Evolutionary conservation across 1,140 invertebrate genomes (phyloP), one percentile per base, ranked within the genome.

Genomic region (Neodiprion lecontei): DNA sequence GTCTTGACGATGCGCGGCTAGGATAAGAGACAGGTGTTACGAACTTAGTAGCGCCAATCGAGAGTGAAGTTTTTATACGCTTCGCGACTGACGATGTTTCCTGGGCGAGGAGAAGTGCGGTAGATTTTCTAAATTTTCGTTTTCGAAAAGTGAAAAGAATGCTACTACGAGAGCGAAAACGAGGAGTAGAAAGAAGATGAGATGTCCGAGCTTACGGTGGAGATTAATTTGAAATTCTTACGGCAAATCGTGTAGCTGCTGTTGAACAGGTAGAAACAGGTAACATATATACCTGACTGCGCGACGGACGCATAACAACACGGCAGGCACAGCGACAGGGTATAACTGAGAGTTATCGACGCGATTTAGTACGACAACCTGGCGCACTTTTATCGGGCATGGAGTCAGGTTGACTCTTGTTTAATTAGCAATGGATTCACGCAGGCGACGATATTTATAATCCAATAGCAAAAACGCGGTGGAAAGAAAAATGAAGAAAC

Each of bases 241-340:
- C n/a, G 11, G 53, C 53, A 61, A 14, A 61, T 17, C 4, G 53
- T 17, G 53, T 61, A 12, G 53, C 28, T 40, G 28, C 28, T 40
- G 28, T 40, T 40, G 28, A 40, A 40, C 28, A 40, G 28, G 28
- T 40, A 40, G 28, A 40, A 40, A 1, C 28, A 40, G 28, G 28
- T 40, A 40, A 40, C 28, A 40, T 40, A 40, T 40, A 40, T 40
- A 40, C 28, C 28, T 40, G 28, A 2, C 28, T 40, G 28, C 2
- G 5, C 28, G 28, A 40, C 28, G 28, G 28, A 40, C 28, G 28
- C 28, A 40, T 40, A 40, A 40, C 28, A 74, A 17, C 70, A 48
- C 53, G 68, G 61, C 49, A 74, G 47, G 61, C 67, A 74, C 14
- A 69, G 73, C 23, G 47, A 70, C 23, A 74, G 67, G 74, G 67